These are phyloP conservation scores for Rana temporaria DNA, from an alignment of 2,113 vertebrate genomes.

Conservation along the genomic window DNA sequence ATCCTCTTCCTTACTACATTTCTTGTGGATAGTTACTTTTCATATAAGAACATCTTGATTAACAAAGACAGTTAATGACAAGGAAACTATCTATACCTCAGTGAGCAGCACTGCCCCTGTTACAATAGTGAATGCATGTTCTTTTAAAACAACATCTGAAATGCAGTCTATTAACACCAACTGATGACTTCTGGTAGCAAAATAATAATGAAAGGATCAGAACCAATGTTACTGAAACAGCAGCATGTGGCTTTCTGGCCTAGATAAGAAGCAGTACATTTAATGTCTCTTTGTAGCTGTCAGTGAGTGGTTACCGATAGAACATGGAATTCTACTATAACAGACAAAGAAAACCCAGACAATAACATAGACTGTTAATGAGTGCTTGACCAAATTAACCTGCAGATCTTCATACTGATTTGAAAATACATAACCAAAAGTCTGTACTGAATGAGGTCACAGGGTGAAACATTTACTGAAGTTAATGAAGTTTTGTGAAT, in stretches of 20 bases:
- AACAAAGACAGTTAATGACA: too few relatives aligned
- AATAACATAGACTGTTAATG: neutral
- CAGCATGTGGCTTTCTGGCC: too few relatives aligned
- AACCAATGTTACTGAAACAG: conserved; percentile 5
- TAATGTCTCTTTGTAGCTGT: neutral
- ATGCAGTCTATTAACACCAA: too few relatives aligned
- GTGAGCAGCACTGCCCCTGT: too few relatives aligned
- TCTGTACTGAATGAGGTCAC: neutral
- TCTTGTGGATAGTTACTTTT: too few relatives aligned
- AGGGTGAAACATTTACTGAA: conserved; percentile 8
- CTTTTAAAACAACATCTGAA: too few relatives aligned
- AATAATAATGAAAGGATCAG: conserved; percentile 9
- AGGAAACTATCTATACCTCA: too few relatives aligned
- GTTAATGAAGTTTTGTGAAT: conserved; percentile 29
- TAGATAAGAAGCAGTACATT: neutral
- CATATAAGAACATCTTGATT: too few relatives aligned
- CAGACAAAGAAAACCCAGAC: conserved; percentile 17
- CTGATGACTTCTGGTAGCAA: too few relatives aligned
- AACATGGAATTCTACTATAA: neutral
- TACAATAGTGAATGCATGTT: too few relatives aligned
- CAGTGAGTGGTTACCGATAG: neutral
- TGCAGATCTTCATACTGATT: fast-evolving
- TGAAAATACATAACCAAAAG: neutral
- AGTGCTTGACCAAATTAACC: conserved; percentile 4
- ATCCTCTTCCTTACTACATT: too few relatives aligned